Base-by-base conservation (phyloP, 1,140 invertebrate genomes). In the Diorhabda carinulata region DNA sequence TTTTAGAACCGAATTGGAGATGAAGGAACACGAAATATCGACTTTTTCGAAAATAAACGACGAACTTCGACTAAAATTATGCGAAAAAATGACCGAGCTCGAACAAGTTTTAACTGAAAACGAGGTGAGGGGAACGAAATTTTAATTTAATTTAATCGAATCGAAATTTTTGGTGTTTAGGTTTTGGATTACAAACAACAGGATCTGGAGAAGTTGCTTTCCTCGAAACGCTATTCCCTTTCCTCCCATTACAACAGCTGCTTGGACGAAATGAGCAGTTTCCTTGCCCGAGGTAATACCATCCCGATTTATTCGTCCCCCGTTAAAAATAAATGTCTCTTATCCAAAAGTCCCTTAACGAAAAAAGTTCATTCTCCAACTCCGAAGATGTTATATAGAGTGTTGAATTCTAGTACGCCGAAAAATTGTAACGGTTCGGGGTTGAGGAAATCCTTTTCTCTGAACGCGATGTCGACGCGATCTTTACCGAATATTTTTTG, bases 21-120 rank as follows among this genome's bases (percentile, higher is more conserved):
- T 61, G 8, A 73, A 73, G 57, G 72, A 71, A 41, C 44, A 57
- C 42, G 56, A 71, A 61, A 41, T 73, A n/a, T 59, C 43, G 5
- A 57, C 59, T 25, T 45, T 69, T 5, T 61, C 25, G 9, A 69
- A 71, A 61, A 47, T 64, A 5, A 67, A 69, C 43, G 61, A 69
- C 41, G 70, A 69, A n/a, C 25, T 73, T 3, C 67, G 66, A 52
- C 47, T 25, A 3, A 60, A 73, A 61, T 67, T 67, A 7, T 42
- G 9, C 25, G 61, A 71, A 10, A 69, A 71, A 61, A 66, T 57
- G 47, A 66, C 66, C 58, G 5, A 63, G 45, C 61, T 69, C 25
- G 70, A 73, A 45, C 69, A 73, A 67, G 40, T 73, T 40, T 61
- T 43, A 45, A 56, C 64, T 40, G 67, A 67, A 67, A 67, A 66